Evolutionary conservation across 2,113 vertebrate genomes (phyloP), one percentile per base, ranked within the genome.

Genomic region (Leptobrachium ailaonicum): DNA sequence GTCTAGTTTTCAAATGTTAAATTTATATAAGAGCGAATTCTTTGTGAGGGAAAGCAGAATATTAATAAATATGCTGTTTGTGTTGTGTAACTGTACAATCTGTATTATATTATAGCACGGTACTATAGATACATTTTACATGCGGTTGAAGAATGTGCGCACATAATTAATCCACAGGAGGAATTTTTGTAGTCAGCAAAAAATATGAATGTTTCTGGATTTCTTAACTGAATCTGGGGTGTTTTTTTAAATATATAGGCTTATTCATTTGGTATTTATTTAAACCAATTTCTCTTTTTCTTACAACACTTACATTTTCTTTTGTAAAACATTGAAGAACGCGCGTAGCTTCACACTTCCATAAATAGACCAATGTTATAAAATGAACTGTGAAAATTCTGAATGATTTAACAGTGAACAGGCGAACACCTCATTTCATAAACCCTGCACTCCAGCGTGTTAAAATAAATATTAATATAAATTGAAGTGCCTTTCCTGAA

Each of bases 381-480:
- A 50, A 62, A 76, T 50, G 13, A 66, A 20, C 74, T 76, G 45
- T 76, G 60, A 75, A 66, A 75, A 75, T 64, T 32, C 73, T 66
- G 44, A 75, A 43, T 64, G 62, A 75, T 75, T 75, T 75, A 66
- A 41, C 62, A 66, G 73, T n/a, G 58, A 78, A 84, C 86, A 82
- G 84, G 87, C 85, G 82, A 82, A 54, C 69, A 66, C n/a, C 42
- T 44, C 50, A 14, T 74, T 77, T 84, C 84, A 79, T 85, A 86
- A 50, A 84, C 77, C 82, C 75, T 67, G 43, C 80, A 20, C 7
- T 84, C 84, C 82, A 75, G 10, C 77, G 60, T 11, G 83, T 53
- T 83, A 82, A 83, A 77, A 79, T 82, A 88, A 88, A 86, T 82
- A 83, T 73, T 85, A 64, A 66, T 85, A 71, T 75, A 77, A 85